Evolutionary conservation across 2,797 vertebrate genomes (phyloP), one percentile per base, ranked within the genome.

Genomic region (Caiman crocodilus): DNA sequence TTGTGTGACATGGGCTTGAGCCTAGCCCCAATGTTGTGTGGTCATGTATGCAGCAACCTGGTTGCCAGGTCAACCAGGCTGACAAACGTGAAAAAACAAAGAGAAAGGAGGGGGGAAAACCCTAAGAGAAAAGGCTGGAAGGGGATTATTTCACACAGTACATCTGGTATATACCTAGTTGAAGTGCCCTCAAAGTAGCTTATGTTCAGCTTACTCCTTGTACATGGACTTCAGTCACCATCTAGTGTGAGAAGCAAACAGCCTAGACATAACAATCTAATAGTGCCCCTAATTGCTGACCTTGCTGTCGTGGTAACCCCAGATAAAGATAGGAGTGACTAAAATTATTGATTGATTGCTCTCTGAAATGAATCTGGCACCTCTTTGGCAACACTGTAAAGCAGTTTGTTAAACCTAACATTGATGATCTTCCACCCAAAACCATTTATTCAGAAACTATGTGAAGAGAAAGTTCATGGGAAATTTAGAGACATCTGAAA

Each of bases 401-500:
- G 80, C 79, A 84, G 94, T 85, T 75, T 82, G 57, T 88, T 93
- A 88, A 94, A 88, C 2, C 3, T 80, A 81, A 91, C 90, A 59
- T 5, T 87, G 84, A 92, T 82, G 50, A 63, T 81, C 69, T 89
- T 90, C 64, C 61, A 89, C 17, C 23, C 42, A 76, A 86, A 92
- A 87, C n/a, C 63, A 83, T 21, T 57, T 85, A 57, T 26, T 79
- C 59, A 85, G 82, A 94, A 94, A 30, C 17, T 76, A 26, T 2
- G 23, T 16, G 13, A 79, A 90, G 88, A 7, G 42, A 14, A 18
- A 2, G 65, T 94, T 94, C 56, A 79, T 86, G 32, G 4, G 2
- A 50, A 50, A n/a, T 71, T 69, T 77, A 69, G 55, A 80, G 74
- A 21, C 58, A n/a, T 59, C 58, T 32, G 30, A 21, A 85, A 5